A percentile compares a stretch with the other conserved stretches of the same genome.
phyloP scores from a whole-genome alignment of 1,140 invertebrate species.

The Akabosia matsudoensis region DNA sequence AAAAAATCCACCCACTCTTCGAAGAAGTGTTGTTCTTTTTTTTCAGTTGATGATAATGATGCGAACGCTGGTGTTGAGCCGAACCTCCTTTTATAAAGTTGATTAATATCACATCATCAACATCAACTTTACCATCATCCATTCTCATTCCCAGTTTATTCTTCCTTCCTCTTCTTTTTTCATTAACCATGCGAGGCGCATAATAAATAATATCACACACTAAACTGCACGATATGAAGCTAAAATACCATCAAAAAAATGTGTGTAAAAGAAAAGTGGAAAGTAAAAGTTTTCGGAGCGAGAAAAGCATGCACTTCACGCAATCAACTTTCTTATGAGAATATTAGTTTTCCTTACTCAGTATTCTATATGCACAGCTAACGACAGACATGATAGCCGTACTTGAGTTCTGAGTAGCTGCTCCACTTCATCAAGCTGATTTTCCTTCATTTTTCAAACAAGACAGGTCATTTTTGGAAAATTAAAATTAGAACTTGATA shows the following conservation, averaged over 20 bases:
- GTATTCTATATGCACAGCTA: not conserved
- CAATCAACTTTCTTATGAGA: not conserved
- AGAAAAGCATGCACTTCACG: not conserved
- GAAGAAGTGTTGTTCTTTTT: not conserved
- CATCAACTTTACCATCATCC: conserved; percentile 20
- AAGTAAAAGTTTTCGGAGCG: not conserved
- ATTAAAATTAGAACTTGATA: conserved; percentile 19
- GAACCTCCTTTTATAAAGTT: conserved; percentile 12
- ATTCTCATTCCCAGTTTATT: conserved; percentile 6
- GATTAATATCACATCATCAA: conserved; percentile 24
- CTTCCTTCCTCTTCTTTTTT: not conserved
- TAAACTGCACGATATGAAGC: not conserved
- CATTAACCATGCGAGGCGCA: conserved; percentile 7
- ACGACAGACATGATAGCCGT: too few relatives aligned
- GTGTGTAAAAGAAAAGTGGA: not conserved
- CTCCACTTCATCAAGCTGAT: not conserved
- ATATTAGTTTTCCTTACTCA: not conserved
- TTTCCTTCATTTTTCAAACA: conserved; percentile 4
- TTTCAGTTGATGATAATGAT: not conserved
- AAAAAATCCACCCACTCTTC: not conserved
- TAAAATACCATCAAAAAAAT: too few relatives aligned
- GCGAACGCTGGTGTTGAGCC: not conserved
- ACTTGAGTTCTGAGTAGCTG: not conserved
- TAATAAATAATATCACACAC: not conserved
- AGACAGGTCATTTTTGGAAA: conserved; percentile 22